phyloP scores from a whole-genome alignment of 2,797 vertebrate genomes.

The Pyrocephalus nanus region DNA sequence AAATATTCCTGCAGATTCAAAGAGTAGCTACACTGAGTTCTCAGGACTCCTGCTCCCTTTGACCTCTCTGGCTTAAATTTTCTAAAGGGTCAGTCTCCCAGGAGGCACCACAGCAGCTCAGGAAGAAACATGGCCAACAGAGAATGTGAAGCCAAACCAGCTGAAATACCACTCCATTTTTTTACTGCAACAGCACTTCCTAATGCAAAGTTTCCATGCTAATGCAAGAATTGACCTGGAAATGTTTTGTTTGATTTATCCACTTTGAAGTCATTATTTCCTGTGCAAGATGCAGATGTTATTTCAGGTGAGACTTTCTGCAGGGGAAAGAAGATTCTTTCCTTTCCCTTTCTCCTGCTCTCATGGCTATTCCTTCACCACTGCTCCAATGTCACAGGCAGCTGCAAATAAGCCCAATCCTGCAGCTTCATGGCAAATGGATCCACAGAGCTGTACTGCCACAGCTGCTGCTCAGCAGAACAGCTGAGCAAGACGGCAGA shows the following conservation, averaged over 20 bases:
- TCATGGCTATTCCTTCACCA: neutral
- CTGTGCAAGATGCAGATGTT: neutral
- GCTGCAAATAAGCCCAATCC: neutral
- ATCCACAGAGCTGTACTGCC: neutral
- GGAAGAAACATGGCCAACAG: neutral
- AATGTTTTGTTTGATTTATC: neutral
- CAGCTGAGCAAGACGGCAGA: neutral
- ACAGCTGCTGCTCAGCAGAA: constrained; percentile 11
- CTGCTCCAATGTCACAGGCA: neutral
- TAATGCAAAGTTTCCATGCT: neutral
- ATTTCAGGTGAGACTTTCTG: neutral
- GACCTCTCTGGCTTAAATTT: neutral
- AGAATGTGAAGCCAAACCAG: neutral
- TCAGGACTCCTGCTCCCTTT: neutral
- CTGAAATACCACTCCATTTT: neutral
- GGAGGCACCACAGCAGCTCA: neutral
- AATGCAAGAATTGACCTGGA: neutral
- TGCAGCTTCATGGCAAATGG: neutral
- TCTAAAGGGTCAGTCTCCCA: neutral
- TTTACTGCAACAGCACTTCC: neutral
- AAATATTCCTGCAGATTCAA: neutral
- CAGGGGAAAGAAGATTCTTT: neutral
- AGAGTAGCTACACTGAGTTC: neutral
- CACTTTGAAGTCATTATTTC: neutral
- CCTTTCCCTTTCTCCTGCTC: neutral